Evolutionary conservation across 2,113 vertebrate genomes (phyloP).

Genomic region (Thalassarche chlororhynchos): DNA sequence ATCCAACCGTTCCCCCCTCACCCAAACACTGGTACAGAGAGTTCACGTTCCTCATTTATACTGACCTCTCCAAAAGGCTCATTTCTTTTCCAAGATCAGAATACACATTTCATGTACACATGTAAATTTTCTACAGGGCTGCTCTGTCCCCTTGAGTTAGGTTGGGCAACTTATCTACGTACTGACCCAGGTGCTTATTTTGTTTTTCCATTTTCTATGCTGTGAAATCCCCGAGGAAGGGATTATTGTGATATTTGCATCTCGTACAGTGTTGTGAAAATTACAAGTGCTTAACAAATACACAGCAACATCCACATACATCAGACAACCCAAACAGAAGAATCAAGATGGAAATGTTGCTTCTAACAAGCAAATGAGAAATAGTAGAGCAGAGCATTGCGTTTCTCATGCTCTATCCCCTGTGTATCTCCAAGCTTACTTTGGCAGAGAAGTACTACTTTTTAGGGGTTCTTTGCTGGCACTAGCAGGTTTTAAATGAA

Average conservation of each 20-base stretch:
- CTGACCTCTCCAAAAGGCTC: not conserved
- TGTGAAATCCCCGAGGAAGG: not conserved
- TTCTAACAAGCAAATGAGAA: not conserved
- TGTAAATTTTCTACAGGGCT: not conserved
- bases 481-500: not conserved
- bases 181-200: not conserved
- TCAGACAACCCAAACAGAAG: not conserved
- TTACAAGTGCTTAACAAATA: not conserved
- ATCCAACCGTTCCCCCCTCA: not conserved
- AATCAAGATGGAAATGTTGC: not conserved
- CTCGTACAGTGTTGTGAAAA: not conserved
- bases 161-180: not conserved
- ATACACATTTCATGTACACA: not conserved
- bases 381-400: not conserved
- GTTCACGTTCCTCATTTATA: not conserved
- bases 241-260: not conserved
- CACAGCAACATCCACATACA: not conserved
- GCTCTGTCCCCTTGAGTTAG: not conserved
- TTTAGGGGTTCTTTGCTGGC: not conserved
- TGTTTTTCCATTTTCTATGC: not conserved
- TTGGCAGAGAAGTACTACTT: not conserved
- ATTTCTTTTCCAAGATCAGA: not conserved
- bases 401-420: not conserved
- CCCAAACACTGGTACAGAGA: not conserved
- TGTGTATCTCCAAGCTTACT: not conserved